Base-by-base conservation (phyloP, 2,113 vertebrate genomes). In the Bostrychus sinensis region DNA sequence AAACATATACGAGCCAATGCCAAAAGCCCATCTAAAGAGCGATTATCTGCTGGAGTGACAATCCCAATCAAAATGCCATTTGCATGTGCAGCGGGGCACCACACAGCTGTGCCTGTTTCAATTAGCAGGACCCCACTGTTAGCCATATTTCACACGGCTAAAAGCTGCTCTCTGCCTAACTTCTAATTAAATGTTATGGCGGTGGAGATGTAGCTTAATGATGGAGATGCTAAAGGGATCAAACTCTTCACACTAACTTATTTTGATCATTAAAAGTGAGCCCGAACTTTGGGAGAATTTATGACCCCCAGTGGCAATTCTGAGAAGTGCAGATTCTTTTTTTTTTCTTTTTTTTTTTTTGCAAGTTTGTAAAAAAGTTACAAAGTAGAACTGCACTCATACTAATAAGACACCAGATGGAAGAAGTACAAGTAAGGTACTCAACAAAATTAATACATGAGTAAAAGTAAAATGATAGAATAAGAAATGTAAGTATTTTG, bases 51-150 rank as follows among this genome's bases (percentile, higher is more conserved):
- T 25, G 63, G 41, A 16, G 75, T 38, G 63, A 72, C 61, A 70
- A 56, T 71, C 75, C 41, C 23, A 26, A 66, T 76, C 75, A 64
- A 75, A 85, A 63, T 64, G 56, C 58, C 62, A 77, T 72, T 67
- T 71, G 64, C 64, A 43, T 68, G 69, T 83, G 71, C 60, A 60
- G 65, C 62, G 25, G 67, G 79, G 75, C 70, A 5, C 22, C 34
- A 41, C 51, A 54, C 82, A 83, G 73, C 75, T 78, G 78, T 7
- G 16, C 61, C 64, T 38, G n/a, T 82, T 78, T 73, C 78, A 88
- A 81, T 84, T 83, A 79, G 34, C 28, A 39, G 38, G 19, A 57
- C 67, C 50, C 69, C 72, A 65, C 54, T 78, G 71, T 68, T 65
- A 19, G 19, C 25, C 55, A 32, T 72, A 38, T 26, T 38, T 75